Base-by-base conservation (phyloP, 2,888 invertebrate species). In the Plagodis dolabraria region DNA sequence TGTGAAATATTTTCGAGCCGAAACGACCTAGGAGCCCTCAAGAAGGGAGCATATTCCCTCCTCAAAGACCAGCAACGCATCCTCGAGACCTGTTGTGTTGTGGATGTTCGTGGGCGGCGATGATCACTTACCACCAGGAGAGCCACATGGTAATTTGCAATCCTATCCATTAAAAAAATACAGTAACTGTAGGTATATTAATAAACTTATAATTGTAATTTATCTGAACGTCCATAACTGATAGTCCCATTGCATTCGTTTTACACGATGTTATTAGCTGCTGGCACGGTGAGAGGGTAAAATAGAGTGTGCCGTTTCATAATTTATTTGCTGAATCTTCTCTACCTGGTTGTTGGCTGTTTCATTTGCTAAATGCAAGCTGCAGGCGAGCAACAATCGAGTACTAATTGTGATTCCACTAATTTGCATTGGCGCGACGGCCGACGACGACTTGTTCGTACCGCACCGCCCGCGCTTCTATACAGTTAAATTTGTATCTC, bases 371-470 rank as follows among this genome's bases (percentile, higher is more conserved):
- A 83, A 88, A 86, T 87, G 82, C 82, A 78, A 80, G 77, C 78
- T 82, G 81, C 80, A 47, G 73, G 77, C 71, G 80, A 80, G 83
- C 82, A 82, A 86, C 87, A 87, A 87, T 88, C 81, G 81, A 81
- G 83, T 77, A 77, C 85, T 87, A 88, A 89, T 88, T 89, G 88
- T 83, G 82, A 89, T 89, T 88, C 85, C 76, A 79, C 83, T 86
- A 87, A 89, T 88, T 89, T 87, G 84, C 86, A 89, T 87, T 79
- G 79, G 78, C 72, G 75, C 77, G 67, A 72, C 76, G 72, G 75
- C 77, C 77, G 75, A 36, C 36, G 36, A 22, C 1, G 71, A 76
- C 77, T 80, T 77, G 71, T 74, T 68, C 72, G 68, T 68, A 68
- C 54, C 49, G 48, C 22, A 38, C 6, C 70, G 65, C 74, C 71